Evolutionary conservation across 2,888 invertebrate genomes (phyloP).

Genomic region (Helleia helle): DNA sequence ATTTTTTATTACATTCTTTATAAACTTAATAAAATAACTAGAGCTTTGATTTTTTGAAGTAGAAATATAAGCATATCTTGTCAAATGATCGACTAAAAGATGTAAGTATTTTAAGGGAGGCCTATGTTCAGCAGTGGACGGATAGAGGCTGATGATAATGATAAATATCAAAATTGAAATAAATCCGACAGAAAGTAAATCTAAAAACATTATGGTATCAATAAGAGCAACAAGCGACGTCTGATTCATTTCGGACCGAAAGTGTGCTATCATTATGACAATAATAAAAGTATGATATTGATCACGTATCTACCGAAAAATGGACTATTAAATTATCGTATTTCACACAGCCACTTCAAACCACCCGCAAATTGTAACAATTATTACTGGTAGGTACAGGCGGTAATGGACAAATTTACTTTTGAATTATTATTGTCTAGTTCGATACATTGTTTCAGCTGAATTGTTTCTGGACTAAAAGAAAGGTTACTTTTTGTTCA

Average conservation of each 20-base stretch:
- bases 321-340: constrained; percentile 64
- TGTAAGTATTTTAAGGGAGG: no score
- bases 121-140: no score
- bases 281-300: constrained; percentile 51
- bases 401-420: background rate
- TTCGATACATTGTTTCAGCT: no score
- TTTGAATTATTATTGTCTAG: background rate
- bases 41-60: no score
- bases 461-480: no score
- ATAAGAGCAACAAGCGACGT: constrained; percentile 12
- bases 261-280: constrained; percentile 42
- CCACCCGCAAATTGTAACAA: constrained; percentile 5
- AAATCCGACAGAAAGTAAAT: constrained; percentile 9
- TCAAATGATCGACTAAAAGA: no score
- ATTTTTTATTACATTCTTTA: no score
- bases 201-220: constrained; percentile 7
- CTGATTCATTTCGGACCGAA: constrained; percentile 39
- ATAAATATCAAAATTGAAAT: constrained; percentile 8
- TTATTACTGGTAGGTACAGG: constrained; percentile 3
- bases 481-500: no score
- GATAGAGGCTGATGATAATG: no score
- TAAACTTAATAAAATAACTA: no score
- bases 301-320: constrained; percentile 52
- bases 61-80: no score
- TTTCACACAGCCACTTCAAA: constrained; percentile 24